Evolutionary conservation across 92 coral and sea anemone genomes (phyloP), one percentile per base, ranked within the genome.

Genomic region (Umimayanthus kanabou): DNA sequence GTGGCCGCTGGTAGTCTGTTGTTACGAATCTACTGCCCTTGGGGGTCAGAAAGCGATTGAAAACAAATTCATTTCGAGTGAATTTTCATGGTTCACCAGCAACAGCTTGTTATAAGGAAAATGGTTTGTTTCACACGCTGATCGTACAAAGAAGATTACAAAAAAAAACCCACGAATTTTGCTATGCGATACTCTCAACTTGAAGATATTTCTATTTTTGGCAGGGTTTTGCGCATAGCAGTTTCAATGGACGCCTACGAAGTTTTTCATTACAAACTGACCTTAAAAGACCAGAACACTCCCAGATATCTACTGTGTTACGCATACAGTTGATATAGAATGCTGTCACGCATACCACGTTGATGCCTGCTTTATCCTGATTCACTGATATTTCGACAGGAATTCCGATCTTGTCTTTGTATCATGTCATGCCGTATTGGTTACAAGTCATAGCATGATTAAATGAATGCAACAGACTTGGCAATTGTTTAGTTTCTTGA

Each of bases 241-340:
- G n/a, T 71, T 67, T 16, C 50, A 26, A 70, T 42, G 37, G 37
- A 65, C 23, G 22, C 23, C 7, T 22, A 58, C 57, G 29, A 39
- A 6, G 70, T 45, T 69, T 73, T 83, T 83, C 78, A 83, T 83
- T 83, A 83, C 78, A 83, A 71, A 65, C n/a, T 82, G 76, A 82
- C 86, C 86, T 65, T 66, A 66, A 43, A 39, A 30, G 61, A 82
- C 39, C 75, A 43, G 43, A 82, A 82, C 86, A 69, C 22, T 71
- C 77, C 39, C 30, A 28, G 86, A 67, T 16, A 26, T 22, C 40
- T 83, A 64, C 67, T 30, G 79, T 70, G 87, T 83, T 30, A 81
- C 74, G 22, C 76, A 81, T 22, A 28, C 45, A 28, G 45, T 53
- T 33, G 39, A 33, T 33, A 33, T 33, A 37, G 15, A 25, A 20